Evolutionary conservation across 2,888 invertebrate species (phyloP).

Genomic region (Chironomus tentans): DNA sequence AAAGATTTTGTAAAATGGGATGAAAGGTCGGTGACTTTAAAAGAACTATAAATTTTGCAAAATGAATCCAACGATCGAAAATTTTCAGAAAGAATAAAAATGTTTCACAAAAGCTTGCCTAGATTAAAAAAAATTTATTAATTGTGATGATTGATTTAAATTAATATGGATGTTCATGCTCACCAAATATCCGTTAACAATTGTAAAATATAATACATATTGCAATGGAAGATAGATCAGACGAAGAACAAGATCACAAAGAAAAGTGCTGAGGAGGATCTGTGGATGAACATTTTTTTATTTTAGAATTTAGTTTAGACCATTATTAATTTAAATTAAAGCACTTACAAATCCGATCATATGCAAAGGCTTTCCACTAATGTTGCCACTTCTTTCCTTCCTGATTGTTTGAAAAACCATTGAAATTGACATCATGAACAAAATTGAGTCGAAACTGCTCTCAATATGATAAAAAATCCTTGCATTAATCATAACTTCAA

Average conservation of each 20-base stretch:
- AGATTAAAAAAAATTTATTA: not conserved
- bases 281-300: no score
- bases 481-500: not conserved
- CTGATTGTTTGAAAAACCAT: not conserved
- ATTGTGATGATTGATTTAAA: not conserved
- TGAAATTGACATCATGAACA: not conserved
- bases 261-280: not conserved
- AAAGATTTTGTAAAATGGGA: not conserved
- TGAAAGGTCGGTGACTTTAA: not conserved
- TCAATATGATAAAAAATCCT: not conserved
- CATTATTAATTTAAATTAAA: no score
- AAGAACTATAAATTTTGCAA: not conserved
- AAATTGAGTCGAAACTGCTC: not conserved
- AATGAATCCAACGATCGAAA: not conserved
- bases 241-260: not conserved
- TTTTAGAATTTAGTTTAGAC: no score
- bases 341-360: not conserved
- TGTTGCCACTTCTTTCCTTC: not conserved
- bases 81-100: not conserved
- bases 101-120: not conserved
- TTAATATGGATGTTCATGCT: not conserved
- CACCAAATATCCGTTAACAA: not conserved
- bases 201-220: not conserved
- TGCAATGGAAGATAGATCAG: not conserved
- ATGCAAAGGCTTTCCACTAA: not conserved